Evolutionary conservation across 2,888 invertebrate genomes (phyloP).

Genomic region (Agrypnus murinus): DNA sequence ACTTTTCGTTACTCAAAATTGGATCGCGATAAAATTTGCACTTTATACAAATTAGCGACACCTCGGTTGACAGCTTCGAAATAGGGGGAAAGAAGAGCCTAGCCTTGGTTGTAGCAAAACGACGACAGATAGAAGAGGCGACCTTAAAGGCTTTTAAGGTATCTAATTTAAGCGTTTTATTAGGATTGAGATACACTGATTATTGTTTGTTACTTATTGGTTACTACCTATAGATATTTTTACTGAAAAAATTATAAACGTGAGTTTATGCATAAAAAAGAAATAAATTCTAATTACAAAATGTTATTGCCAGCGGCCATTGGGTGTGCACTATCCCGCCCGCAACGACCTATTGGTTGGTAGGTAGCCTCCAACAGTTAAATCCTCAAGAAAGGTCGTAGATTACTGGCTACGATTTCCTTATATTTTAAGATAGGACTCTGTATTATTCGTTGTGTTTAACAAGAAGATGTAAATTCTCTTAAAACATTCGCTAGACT

Average conservation of each 20-base stretch:
- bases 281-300: neutral
- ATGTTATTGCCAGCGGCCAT: constrained; percentile 1
- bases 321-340: constrained; percentile 27
- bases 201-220: no score
- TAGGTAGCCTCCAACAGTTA: constrained; percentile 13
- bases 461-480: no score
- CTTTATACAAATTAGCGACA: constrained; percentile 66
- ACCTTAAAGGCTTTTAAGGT: neutral
- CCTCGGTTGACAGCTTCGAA: constrained; percentile 59
- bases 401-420: constrained; percentile 6
- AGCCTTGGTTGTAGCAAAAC: constrained; percentile 15
- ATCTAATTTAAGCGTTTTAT: neutral
- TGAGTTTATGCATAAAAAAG: neutral
- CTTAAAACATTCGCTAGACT: neutral
- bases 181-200: no score
- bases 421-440: no score
- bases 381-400: constrained; percentile 9
- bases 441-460: no score
- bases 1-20: constrained; percentile 60
- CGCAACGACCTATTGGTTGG: constrained; percentile 29
- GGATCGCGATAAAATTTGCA: constrained; percentile 66
- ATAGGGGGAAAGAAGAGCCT: constrained; percentile 39
- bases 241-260: neutral
- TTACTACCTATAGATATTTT: no score
- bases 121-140: neutral